Evolutionary conservation across 2,888 invertebrate species (phyloP).

Genomic region (Cheiracanthium punctorium): DNA sequence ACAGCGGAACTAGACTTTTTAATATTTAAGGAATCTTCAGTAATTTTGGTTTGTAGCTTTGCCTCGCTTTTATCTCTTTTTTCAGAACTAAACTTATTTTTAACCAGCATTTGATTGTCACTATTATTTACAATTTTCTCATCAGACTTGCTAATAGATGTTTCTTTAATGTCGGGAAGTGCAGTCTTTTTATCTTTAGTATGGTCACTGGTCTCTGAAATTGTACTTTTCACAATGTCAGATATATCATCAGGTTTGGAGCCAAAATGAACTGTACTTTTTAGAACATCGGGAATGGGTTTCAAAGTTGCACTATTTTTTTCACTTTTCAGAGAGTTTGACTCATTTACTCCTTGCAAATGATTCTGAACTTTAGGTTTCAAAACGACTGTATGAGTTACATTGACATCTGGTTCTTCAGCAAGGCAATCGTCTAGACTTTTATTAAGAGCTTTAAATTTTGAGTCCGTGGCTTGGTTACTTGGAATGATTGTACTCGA

Average conservation of each 20-base stretch:
- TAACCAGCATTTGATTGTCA: too few species aligned
- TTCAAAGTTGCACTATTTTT: conserved; percentile 14
- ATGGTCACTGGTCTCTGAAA: neutral
- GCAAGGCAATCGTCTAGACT: neutral
- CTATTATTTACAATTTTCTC: too few species aligned
- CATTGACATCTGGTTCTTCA: conserved; percentile 30
- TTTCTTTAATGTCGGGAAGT: neutral
- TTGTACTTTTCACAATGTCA: conserved; percentile 3
- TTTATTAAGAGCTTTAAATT: neutral
- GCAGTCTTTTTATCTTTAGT: neutral
- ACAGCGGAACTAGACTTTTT: neutral
- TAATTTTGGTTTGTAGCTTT: too few species aligned
- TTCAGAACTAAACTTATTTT: too few species aligned
- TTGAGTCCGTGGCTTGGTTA: neutral
- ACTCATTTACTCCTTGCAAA: neutral
- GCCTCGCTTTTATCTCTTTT: too few species aligned
- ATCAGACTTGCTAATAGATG: too few species aligned
- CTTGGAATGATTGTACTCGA: conserved; percentile 30
- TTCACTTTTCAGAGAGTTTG: neutral
- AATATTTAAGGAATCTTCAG: neutral
- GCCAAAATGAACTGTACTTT: conserved; percentile 30
- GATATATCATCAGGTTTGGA: neutral
- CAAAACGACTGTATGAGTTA: conserved; percentile 40
- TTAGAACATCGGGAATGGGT: conserved; percentile 54
- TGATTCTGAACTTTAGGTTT: conserved; percentile 22